phyloP scores from a whole-genome alignment of 2,888 invertebrate genomes.

The Caenorhabditis sulstoni region DNA sequence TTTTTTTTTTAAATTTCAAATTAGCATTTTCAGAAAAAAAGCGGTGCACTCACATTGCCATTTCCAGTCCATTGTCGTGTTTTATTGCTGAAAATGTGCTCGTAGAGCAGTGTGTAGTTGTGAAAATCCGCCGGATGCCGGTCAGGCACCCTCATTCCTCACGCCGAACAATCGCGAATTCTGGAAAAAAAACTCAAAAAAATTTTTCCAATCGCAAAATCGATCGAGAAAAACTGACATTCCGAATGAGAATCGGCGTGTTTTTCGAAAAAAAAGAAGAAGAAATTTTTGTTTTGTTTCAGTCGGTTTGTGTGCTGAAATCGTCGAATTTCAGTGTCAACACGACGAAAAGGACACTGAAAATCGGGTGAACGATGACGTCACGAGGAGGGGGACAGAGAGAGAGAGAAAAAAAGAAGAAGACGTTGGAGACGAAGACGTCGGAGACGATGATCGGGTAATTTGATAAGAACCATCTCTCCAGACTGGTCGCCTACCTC shows the following conservation, averaged over 20 bases:
- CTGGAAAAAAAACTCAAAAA: neutral
- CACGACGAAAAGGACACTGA: neutral
- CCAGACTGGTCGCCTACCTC: too few species aligned
- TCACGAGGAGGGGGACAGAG: too few species aligned
- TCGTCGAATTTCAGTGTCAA: conserved; percentile 33
- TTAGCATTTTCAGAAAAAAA: too few species aligned
- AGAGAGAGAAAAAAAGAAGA: neutral
- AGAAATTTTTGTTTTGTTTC: too few species aligned
- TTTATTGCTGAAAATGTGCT: conserved; percentile 38
- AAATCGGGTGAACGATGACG: neutral
- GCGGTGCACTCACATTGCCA: neutral
- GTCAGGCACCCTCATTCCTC: conserved; percentile 9
- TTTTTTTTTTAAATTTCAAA: too few species aligned
- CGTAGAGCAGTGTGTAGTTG: conserved; percentile 37
- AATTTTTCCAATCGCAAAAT: too few species aligned
- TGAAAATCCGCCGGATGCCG: conserved; percentile 20
- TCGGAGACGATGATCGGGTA: conserved; percentile 38
- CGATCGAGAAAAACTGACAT: too few species aligned
- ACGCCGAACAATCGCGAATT: too few species aligned
- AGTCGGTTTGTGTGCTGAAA: too few species aligned
- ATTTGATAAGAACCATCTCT: conserved; percentile 48
- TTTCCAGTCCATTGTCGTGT: conserved; percentile 20
- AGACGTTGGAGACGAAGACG: neutral
- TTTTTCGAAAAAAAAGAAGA: too few species aligned
- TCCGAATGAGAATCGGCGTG: too few species aligned